phyloP scores from a whole-genome alignment of 1,140 invertebrate genomes.

The Diorhabda sublineata region DNA sequence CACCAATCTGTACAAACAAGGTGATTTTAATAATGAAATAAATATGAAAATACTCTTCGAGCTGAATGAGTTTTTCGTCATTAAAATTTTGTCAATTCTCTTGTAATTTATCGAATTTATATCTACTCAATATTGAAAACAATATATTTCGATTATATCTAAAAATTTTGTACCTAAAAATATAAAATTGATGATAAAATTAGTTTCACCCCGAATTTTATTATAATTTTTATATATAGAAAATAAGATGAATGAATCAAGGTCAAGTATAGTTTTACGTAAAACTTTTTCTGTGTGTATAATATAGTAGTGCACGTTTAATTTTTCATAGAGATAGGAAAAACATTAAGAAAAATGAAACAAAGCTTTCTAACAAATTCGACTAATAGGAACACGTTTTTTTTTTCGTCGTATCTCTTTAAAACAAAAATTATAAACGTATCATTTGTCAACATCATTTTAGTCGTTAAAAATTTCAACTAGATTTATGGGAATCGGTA shows the following conservation, averaged over 20 bases:
- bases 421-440: not conserved
- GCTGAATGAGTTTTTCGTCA: too few relatives aligned
- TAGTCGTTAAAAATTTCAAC: not conserved
- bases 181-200: not conserved
- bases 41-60: too few relatives aligned
- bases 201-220: not conserved
- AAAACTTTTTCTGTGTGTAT: not conserved
- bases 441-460: constrained; percentile 2
- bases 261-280: not conserved
- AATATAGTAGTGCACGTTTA: not conserved
- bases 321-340: not conserved
- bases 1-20: constrained; percentile 32
- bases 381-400: not conserved
- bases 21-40: constrained; percentile 27
- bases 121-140: constrained; percentile 1
- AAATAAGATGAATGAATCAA: not conserved
- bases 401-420: not conserved
- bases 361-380: not conserved
- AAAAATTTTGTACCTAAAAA: not conserved
- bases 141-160: not conserved
- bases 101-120: constrained; percentile 20
- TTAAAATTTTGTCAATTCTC: constrained; percentile 11
- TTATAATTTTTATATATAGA: not conserved
- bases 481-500: constrained; percentile 2
- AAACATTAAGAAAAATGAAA: not conserved